A percentile compares a stretch with the other conserved stretches of the same genome.
Conservation (phyloP, 2,797 vertebrate genomes). For the Iguana delicatissima region DNA sequence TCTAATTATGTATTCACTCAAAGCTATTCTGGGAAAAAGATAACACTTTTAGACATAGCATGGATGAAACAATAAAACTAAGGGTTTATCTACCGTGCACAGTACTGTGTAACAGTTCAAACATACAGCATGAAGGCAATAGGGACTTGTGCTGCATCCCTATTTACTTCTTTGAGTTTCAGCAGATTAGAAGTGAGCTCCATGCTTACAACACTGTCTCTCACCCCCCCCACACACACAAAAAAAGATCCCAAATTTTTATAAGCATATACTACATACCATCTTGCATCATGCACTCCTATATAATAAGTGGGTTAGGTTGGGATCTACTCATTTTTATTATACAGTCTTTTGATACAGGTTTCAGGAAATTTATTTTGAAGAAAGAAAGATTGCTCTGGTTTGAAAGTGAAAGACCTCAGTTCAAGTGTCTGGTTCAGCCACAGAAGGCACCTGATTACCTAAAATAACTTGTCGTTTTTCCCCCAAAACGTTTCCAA, state of each 20-base stretch:
- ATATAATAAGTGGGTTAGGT: background rate
- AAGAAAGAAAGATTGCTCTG: background rate
- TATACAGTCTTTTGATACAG: background rate
- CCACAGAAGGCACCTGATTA: background rate
- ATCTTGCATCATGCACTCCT: background rate
- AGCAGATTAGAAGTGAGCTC: background rate
- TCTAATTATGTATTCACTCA: constrained; percentile 22
- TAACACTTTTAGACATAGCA: constrained; percentile 1
- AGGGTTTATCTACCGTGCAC: background rate
- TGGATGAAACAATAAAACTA: constrained; percentile 13
- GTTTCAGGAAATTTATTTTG: background rate
- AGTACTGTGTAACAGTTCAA: background rate
- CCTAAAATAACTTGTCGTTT: background rate
- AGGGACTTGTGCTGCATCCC: background rate
- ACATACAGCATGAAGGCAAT: background rate
- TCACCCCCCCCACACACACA: background rate
- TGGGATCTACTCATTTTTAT: background rate
- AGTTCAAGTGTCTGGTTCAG: background rate
- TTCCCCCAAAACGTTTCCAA: background rate
- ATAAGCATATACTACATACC: background rate
- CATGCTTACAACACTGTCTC: background rate
- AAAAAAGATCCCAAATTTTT: background rate
- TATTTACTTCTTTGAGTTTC: constrained; percentile 5
- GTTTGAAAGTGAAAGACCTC: background rate
- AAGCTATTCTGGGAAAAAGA: constrained; percentile 2